phyloP scores from a whole-genome alignment of 2,113 vertebrate species.

The Paralichthys olivaceus region DNA sequence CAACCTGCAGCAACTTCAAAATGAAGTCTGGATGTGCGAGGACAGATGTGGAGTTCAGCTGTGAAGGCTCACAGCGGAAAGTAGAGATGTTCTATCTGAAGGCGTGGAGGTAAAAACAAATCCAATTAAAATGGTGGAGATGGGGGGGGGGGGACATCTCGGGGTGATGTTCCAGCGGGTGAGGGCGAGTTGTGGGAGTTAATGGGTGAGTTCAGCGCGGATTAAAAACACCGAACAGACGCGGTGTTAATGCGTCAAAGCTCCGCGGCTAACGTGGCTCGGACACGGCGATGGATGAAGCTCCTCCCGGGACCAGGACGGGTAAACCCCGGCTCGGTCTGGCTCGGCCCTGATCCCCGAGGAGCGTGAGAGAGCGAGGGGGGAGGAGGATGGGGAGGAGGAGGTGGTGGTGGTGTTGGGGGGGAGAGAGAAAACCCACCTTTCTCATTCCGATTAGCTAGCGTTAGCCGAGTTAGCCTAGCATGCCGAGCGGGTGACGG shows the following conservation, averaged over 20 bases:
- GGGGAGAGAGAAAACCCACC: conserved; percentile 8
- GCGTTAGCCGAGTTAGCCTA: conserved; percentile 67
- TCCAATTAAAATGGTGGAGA: not conserved
- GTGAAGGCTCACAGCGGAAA: no score
- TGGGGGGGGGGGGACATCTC: no score
- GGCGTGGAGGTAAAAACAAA: not conserved
- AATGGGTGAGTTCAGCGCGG: conserved; percentile 8
- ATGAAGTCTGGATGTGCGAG: no score
- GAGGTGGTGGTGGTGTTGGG: no score
- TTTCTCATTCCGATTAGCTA: conserved; percentile 51
- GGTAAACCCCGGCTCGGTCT: conserved; percentile 6
- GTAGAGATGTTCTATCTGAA: no score
- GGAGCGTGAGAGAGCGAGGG: not conserved
- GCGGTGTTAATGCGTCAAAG: conserved; percentile 61
- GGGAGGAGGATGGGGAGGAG: not conserved
- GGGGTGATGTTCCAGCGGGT: no score
- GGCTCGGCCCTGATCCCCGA: conserved; percentile 31
- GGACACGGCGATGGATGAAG: not conserved
- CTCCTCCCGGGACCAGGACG: not conserved
- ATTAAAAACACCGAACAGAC: conserved; percentile 5
- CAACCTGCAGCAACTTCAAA: no score
- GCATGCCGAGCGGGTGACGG: conserved; percentile 49
- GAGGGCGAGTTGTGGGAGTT: not conserved
- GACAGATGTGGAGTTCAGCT: no score
- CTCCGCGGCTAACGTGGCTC: conserved; percentile 10